These are phyloP conservation scores for Gallinago media DNA, from an alignment of 2,113 vertebrate genomes.

Conservation along the genomic window DNA sequence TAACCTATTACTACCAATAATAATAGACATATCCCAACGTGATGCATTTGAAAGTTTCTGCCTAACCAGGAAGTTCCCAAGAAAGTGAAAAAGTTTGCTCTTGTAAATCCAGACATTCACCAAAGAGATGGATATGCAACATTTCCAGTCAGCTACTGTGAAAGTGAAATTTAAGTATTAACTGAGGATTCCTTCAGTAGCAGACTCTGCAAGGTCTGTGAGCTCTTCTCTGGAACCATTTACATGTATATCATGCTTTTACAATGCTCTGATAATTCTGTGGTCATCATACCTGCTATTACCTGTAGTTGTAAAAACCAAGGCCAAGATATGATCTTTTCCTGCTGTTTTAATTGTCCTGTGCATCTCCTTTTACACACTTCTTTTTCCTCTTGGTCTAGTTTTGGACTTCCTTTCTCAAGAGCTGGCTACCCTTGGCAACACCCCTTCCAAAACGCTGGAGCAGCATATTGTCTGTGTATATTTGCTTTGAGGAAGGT, in stretches of 20 bases:
- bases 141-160: not conserved
- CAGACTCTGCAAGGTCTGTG: not conserved
- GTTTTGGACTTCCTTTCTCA: not conserved
- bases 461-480: not conserved
- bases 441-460: not conserved
- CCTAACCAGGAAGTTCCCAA: not conserved
- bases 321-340: not conserved
- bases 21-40: not conserved
- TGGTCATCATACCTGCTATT: not conserved
- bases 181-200: not conserved
- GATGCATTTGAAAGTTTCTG: not conserved
- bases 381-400: not conserved
- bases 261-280: not conserved
- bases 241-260: not conserved
- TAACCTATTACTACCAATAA: not conserved
- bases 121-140: not conserved
- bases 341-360: not conserved
- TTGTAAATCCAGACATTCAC: not conserved
- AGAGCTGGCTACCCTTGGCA: not conserved
- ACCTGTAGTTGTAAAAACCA: not conserved
- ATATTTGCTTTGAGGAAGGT: not conserved
- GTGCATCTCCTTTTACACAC: not conserved
- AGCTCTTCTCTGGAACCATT: not conserved
- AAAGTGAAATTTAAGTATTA: not conserved
- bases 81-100: not conserved